A percentile compares a stretch with the other conserved stretches of the same genome.
phyloP scores from a whole-genome alignment of 2,797 vertebrate genomes.

The Triplophysa bombifrons region DNA sequence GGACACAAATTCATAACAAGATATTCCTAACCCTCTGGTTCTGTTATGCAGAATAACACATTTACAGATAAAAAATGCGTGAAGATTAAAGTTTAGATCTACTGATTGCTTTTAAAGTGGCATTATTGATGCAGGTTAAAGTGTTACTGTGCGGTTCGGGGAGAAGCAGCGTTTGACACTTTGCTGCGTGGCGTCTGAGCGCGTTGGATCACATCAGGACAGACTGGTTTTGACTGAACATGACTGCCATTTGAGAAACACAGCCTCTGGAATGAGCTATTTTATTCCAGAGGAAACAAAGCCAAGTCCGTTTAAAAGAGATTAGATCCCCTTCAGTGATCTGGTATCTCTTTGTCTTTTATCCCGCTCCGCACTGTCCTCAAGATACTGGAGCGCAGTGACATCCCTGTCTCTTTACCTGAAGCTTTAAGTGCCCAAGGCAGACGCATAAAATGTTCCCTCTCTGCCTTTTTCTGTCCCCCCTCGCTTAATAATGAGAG shows the following conservation, averaged over 20 bases:
- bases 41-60: not conserved
- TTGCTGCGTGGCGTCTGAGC: conserved; percentile 26
- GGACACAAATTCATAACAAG: not conserved
- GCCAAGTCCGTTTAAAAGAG: conserved; percentile 48
- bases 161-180: conserved; percentile 13
- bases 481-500: conserved; percentile 39
- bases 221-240: conserved; percentile 28
- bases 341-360: conserved; percentile 22
- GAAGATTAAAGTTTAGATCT: too few relatives aligned
- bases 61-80: not conserved
- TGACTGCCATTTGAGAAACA: conserved; percentile 38
- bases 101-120: conserved; percentile 7
- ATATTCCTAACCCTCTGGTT: not conserved
- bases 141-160: not conserved
- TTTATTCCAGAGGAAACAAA: conserved; percentile 50
- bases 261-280: conserved; percentile 39
- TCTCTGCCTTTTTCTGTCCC: conserved; percentile 45
- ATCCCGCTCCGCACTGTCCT: conserved; percentile 17
- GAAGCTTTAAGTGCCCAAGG: conserved; percentile 25
- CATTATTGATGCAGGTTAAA: conserved; percentile 13
- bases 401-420: conserved; percentile 42
- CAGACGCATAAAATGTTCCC: conserved; percentile 21
- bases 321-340: conserved; percentile 36
- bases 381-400: conserved; percentile 17
- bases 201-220: conserved; percentile 25